Evolutionary conservation across 2,113 vertebrate genomes (phyloP).

Genomic region (Microcebus jonahi): DNA sequence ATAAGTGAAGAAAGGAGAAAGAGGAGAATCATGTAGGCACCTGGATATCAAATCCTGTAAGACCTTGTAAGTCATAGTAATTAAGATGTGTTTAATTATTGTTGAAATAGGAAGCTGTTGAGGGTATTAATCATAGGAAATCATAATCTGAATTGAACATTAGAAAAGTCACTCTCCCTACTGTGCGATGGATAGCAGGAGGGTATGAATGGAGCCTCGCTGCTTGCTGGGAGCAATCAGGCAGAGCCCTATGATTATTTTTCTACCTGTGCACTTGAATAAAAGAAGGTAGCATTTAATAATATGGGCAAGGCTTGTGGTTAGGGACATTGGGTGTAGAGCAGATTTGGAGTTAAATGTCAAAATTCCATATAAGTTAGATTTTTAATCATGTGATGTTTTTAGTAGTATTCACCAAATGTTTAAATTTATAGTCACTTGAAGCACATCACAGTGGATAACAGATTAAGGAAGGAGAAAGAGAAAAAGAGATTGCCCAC

Average conservation of each 20-base stretch:
- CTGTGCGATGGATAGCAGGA: not conserved
- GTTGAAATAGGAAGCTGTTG: not conserved
- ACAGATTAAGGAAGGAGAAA: not conserved
- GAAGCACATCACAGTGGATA: not conserved
- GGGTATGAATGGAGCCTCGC: not conserved
- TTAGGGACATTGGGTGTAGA: not conserved
- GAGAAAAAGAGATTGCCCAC: not conserved
- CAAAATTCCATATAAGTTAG: not conserved
- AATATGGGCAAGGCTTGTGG: not conserved
- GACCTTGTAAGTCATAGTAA: not conserved
- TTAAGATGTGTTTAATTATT: not conserved
- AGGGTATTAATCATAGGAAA: not conserved
- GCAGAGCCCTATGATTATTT: not conserved
- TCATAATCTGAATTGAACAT: not conserved
- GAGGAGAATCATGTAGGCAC: not conserved
- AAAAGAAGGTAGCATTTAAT: not conserved
- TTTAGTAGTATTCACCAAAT: not conserved
- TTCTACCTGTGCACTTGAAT: not conserved
- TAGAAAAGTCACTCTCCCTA: not conserved
- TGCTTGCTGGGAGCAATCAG: not conserved
- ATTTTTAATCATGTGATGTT: not conserved
- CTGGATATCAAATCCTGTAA: not conserved
- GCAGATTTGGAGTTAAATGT: not conserved
- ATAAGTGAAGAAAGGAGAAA: not conserved
- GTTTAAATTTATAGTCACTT: not conserved